Evolutionary conservation across 2,797 vertebrate genomes (phyloP), one percentile per base, ranked within the genome.

Genomic region (Morus bassanus): DNA sequence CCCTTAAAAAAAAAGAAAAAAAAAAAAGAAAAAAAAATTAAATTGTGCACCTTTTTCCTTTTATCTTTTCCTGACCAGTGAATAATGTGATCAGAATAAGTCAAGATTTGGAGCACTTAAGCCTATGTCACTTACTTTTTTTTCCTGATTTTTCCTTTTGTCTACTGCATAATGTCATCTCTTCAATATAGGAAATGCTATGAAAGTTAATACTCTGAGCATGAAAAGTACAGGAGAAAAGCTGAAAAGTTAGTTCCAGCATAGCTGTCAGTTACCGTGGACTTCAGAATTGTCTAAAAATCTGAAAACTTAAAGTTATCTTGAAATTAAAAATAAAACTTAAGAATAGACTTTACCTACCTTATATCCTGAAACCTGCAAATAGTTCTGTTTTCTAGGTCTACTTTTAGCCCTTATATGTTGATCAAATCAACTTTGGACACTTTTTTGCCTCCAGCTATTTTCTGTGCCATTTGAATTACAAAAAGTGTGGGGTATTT

Each of bases 401-500:
- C 23, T 73, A 22, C 18, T 60, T 64, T 74, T 67, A 85, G 13
- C 3, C 5, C 7, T 41, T 59, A 22, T 41, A 54, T 63, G 82
- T 78, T 75, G 9, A 67, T 23, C 23, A 82, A 69, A 24, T 45
- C 33, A 43, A 31, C 30, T 82, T 31, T 54, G 16, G 53, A 57
- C 13, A 64, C 6, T n/a, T 75, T 73, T 78, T 75, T 82, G 27
- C 76, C 45, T 92, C 31, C 39, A 72, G 61, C 64, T 3, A 80
- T 65, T 82, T 78, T 87, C 30, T 88, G 53, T 82, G 21, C 4
- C n/a, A 35, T 41, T 54, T 75, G 27, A 81, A 70, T 70, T 67
- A 23, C 23, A 78, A n/a, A 37, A 37, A 45, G 5, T 6, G 13
- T 30, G 18, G 0, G 1, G 0, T 1, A 13, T 53, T 65, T n/a